Percentiles rank a stretch among this genome's conserved stretches.
Conservation (phyloP, 2,797 vertebrate species). For the Dermochelys coriacea region DNA sequence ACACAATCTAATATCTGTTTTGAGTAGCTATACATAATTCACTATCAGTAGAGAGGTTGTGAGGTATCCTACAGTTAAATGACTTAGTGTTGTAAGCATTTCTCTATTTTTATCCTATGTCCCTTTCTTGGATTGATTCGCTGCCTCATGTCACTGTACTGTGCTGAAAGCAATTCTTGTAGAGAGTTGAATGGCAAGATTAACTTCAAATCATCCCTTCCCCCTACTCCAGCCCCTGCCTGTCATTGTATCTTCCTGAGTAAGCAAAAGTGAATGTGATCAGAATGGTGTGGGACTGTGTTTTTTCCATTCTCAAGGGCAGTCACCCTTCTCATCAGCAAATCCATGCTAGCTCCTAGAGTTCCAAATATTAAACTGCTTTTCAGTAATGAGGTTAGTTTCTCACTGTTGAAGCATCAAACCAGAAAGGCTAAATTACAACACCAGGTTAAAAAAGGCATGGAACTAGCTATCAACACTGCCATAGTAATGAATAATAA, state of each 20-base stretch:
- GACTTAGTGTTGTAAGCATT: conserved; percentile 46
- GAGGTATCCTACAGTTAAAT: conserved; percentile 36
- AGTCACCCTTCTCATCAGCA: conserved; percentile 77
- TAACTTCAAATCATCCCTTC: conserved; percentile 78
- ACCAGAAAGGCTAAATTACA: too few relatives aligned
- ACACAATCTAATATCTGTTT: conserved; percentile 43
- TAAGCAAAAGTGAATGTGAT: conserved; percentile 77
- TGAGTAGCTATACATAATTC: conserved; percentile 56
- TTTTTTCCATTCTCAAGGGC: conserved; percentile 76
- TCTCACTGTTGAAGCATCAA: conserved; percentile 64
- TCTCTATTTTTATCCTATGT: conserved; percentile 67
- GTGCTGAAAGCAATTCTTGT: conserved; percentile 77
- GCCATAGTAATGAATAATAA: too few relatives aligned
- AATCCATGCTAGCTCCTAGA: conserved; percentile 68
- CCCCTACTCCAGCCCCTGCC: conserved; percentile 68
- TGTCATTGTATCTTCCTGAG: conserved; percentile 82
- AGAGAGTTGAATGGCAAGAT: conserved; percentile 70
- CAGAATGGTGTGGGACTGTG: conserved; percentile 61
- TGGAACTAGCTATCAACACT: too few relatives aligned
- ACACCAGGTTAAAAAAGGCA: too few relatives aligned
- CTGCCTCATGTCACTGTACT: conserved; percentile 71
- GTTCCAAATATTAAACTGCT: conserved; percentile 73
- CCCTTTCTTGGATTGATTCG: conserved; percentile 71
- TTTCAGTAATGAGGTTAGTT: conserved; percentile 74
- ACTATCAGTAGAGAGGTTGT: conserved; percentile 16